Conservation (phyloP, 2,888 invertebrate genomes). For the Pterostichus madidus region DNA sequence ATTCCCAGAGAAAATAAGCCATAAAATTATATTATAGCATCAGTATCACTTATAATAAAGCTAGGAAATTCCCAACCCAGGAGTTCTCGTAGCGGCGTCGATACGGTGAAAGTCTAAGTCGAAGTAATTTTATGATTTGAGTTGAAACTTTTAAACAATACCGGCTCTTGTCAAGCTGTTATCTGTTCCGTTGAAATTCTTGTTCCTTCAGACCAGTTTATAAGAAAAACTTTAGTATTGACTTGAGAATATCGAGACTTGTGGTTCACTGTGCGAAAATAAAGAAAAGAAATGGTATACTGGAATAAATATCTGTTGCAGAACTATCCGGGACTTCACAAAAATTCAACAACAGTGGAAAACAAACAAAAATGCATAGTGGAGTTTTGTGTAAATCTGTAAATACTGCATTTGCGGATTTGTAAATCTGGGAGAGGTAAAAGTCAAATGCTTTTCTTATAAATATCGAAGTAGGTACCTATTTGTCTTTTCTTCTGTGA, state of each 20-base stretch:
- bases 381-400: constrained; percentile 19
- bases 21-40: constrained; percentile 33
- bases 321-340: constrained; percentile 30
- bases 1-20: constrained; percentile 36
- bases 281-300: constrained; percentile 20
- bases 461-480: too few species aligned
- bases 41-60: constrained; percentile 28
- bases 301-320: constrained; percentile 23
- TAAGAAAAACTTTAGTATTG: constrained; percentile 53
- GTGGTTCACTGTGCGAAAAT: constrained; percentile 41
- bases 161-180: constrained; percentile 37
- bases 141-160: constrained; percentile 35
- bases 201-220: constrained; percentile 30
- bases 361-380: constrained; percentile 15
- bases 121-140: constrained; percentile 23
- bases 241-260: constrained; percentile 33
- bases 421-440: not conserved
- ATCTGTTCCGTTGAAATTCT: constrained; percentile 33
- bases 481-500: too few species aligned
- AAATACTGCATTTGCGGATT: not conserved
- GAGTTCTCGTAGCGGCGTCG: not conserved
- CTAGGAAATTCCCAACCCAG: not conserved
- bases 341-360: constrained; percentile 12
- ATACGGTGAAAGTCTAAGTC: not conserved
- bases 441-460: too few species aligned